These are phyloP conservation scores for Nannobrachium achirus DNA, from an alignment of 2,113 vertebrate genomes.

Conservation along the genomic window DNA sequence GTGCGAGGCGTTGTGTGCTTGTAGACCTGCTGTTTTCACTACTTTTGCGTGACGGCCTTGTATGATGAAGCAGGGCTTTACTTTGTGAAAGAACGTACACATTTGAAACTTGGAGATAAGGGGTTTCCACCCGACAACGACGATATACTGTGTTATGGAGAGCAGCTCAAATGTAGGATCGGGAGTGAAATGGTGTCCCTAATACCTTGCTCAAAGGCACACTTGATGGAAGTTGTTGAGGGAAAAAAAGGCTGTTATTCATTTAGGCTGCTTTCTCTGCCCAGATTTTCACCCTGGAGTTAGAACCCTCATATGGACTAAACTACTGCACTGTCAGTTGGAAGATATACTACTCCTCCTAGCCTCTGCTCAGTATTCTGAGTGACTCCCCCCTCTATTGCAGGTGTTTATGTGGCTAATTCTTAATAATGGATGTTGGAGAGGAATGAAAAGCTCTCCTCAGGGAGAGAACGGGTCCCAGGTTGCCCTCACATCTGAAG, in stretches of 20 bases:
- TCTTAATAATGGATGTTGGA: conserved; percentile 57
- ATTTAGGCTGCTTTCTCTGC: too few species aligned
- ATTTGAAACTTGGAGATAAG: too few species aligned
- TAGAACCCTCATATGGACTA: not conserved
- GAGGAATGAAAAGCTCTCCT: conserved; percentile 69
- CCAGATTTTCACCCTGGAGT: not conserved
- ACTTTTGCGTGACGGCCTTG: too few species aligned
- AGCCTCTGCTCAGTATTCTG: conserved; percentile 13
- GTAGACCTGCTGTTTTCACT: too few species aligned
- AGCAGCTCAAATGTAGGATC: conserved; percentile 10
- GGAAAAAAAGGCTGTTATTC: too few species aligned
- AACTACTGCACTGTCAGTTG: not conserved
- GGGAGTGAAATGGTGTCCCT: too few species aligned
- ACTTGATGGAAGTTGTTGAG: not conserved
- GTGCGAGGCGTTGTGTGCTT: too few species aligned
- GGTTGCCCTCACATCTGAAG: conserved; percentile 75
- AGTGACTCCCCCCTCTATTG: conserved; percentile 19
- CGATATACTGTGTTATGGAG: not conserved
- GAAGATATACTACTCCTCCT: not conserved
- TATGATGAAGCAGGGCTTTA: too few species aligned
- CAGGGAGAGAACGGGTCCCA: conserved; percentile 59
- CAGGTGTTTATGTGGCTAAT: conserved; percentile 69
- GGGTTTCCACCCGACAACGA: too few species aligned
- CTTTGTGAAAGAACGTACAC: too few species aligned
- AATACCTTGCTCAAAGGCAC: conserved; percentile 35